Evolutionary conservation across 2,797 vertebrate species (phyloP), one percentile per base, ranked within the genome.

Genomic region (Threskiornis aethiopicus): DNA sequence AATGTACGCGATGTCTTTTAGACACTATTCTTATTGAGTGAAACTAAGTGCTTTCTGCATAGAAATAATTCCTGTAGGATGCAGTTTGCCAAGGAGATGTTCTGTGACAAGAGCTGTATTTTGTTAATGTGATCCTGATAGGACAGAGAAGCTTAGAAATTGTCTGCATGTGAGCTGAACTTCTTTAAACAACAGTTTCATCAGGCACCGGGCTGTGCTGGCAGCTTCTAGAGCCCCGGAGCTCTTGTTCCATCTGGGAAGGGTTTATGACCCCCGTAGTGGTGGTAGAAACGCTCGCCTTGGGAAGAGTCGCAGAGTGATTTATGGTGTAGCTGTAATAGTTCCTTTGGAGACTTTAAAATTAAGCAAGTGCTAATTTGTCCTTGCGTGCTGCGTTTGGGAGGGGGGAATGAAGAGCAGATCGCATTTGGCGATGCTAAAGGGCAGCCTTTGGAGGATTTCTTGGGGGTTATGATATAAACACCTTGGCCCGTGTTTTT

Each of bases 361-460:
- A 89, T 93, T 5, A 80, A 83, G 39, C 35, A 41, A 75, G 70
- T 46, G 88, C 28, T 77, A 29, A 35, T 46, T 55, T 35, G 49
- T 21, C 31, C 19, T 54, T 44, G 37, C 7, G 6, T 21, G 21
- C 46, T 21, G n/a, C 20, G 4, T 59, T 78, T 55, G 17, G 25
- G 2, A 29, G 4, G 16, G 11, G 39, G 39, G 31, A 24, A 37
- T 29, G 41, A 42, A 13, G 59, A 76, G 37, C 3, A 55, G 52
- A 24, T 44, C 0, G 0, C 1, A 0, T 31, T 81, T 31, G 49
- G 55, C 0, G 0, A 35, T 59, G 64, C 44, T 69, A 8, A 49
- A 69, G 54, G 28, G 61, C 54, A 58, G 19, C 14, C 4, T 78
- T 18, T 7, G 64, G 72, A 59, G 55, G 42, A 64, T 41, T 86